These are phyloP conservation scores for Drosophila eugracilis DNA, from an alignment of 1,140 invertebrate genomes.

Conservation along the genomic window DNA sequence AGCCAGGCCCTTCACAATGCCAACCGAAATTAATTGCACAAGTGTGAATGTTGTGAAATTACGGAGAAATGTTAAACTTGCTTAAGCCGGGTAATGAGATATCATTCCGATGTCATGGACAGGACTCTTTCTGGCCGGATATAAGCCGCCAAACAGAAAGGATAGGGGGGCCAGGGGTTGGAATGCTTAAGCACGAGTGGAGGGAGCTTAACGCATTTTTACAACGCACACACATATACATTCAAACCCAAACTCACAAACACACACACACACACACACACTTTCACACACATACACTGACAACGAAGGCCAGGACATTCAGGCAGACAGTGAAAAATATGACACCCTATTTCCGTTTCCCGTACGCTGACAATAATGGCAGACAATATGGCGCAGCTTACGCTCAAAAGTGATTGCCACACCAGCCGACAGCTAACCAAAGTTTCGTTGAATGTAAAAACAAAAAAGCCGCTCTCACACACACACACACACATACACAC, in stretches of 20 bases:
- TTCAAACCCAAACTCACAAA: neutral
- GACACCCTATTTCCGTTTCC: conserved; percentile 75
- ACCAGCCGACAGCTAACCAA: conserved; percentile 51
- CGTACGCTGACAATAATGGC: conserved; percentile 75
- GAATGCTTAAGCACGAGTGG: conserved; percentile 59
- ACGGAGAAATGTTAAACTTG: conserved; percentile 62
- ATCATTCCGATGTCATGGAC: conserved; percentile 51
- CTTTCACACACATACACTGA: neutral
- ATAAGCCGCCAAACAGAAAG: conserved; percentile 21
- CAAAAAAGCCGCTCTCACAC: conserved; percentile 38
- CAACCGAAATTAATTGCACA: conserved; percentile 45
- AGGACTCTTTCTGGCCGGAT: conserved; percentile 40
- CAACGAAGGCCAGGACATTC: conserved; percentile 29
- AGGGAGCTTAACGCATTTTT: conserved; percentile 74
- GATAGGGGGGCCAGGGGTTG: conserved; percentile 39
- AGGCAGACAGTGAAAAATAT: conserved; percentile 64
- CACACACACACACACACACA: conserved; percentile 9
- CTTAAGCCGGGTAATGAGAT: conserved; percentile 73
- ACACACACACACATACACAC: conserved; percentile 16
- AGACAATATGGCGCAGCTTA: conserved; percentile 77
- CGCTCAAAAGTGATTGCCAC: conserved; percentile 72
- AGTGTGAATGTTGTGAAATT: conserved; percentile 58
- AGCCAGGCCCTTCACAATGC: neutral
- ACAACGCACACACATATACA: conserved; percentile 19
- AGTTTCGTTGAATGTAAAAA: conserved; percentile 49